These are phyloP conservation scores for Neodiprion virginianus DNA, from an alignment of 1,140 invertebrate genomes.

Conservation along the genomic window DNA sequence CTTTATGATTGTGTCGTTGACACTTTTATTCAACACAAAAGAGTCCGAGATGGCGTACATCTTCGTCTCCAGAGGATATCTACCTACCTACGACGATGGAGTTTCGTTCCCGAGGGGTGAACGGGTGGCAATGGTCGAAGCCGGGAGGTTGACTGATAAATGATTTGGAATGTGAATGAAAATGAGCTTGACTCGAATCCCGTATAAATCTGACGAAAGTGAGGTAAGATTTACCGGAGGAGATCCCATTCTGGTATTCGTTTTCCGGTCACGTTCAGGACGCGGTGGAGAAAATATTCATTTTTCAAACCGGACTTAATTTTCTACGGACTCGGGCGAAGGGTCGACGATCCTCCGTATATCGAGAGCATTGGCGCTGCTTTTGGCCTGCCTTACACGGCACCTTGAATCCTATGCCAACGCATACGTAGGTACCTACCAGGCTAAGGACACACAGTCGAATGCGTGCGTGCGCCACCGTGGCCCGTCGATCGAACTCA, in stretches of 20 bases:
- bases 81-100: too few relatives aligned
- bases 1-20: too few relatives aligned
- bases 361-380: neutral
- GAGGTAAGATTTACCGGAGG: neutral
- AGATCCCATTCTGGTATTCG: neutral
- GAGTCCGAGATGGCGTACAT: neutral
- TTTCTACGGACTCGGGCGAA: neutral
- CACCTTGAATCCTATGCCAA: constrained; percentile 13
- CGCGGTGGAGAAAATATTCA: neutral
- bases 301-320: neutral
- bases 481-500: constrained; percentile 34
- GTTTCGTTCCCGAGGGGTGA: too few relatives aligned
- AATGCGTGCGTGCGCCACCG: constrained; percentile 29
- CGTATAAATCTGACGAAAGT: too few relatives aligned
- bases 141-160: too few relatives aligned
- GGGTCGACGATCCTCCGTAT: neutral
- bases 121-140: too few relatives aligned
- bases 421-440: constrained; percentile 31
- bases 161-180: too few relatives aligned
- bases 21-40: neutral
- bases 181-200: too few relatives aligned
- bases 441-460: constrained; percentile 33
- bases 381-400: too few relatives aligned
- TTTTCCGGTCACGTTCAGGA: neutral
- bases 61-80: too few relatives aligned